These are phyloP conservation scores for Rhinichthys klamathensis DNA, from an alignment of 2,113 vertebrate genomes.

Conservation along the genomic window DNA sequence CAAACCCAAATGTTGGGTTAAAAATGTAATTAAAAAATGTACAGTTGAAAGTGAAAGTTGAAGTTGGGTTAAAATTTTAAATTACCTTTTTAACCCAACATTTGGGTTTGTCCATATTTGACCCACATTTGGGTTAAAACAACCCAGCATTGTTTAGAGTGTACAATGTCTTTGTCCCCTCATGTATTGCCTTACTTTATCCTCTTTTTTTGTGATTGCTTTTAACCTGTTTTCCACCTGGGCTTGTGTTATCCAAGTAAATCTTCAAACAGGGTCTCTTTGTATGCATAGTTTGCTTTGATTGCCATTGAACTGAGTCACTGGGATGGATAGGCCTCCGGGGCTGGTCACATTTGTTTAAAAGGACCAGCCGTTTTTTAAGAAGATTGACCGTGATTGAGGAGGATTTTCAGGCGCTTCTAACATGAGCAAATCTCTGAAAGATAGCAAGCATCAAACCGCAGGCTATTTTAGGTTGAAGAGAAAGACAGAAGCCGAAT, in stretches of 20 bases:
- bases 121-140: no score
- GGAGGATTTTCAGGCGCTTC: slow-evolving; percentile 51
- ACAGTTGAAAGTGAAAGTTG: no score
- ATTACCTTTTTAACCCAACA: no score
- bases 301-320: slow-evolving; percentile 55
- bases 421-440: slow-evolving; percentile 48
- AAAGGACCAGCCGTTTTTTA: slow-evolving; percentile 54
- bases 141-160: no score
- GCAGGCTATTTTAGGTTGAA: slow-evolving; percentile 35
- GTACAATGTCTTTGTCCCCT: no score
- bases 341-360: slow-evolving; percentile 43
- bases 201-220: slow-evolving; percentile 23
- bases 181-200: no score
- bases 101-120: no score
- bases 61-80: no score
- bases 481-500: slow-evolving; percentile 41
- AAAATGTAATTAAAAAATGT: no score
- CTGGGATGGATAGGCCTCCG: slow-evolving; percentile 35
- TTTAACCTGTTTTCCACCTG: slow-evolving; percentile 15
- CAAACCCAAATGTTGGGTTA: no score
- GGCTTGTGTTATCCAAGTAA: slow-evolving; percentile 40
- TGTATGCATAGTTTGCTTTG: slow-evolving; percentile 52
- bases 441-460: slow-evolving; percentile 52
- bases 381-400: slow-evolving; percentile 62
- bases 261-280: slow-evolving; percentile 43